Base-by-base conservation (phyloP, 2,888 invertebrate genomes). In the Drosophila parthenogenetica region DNA sequence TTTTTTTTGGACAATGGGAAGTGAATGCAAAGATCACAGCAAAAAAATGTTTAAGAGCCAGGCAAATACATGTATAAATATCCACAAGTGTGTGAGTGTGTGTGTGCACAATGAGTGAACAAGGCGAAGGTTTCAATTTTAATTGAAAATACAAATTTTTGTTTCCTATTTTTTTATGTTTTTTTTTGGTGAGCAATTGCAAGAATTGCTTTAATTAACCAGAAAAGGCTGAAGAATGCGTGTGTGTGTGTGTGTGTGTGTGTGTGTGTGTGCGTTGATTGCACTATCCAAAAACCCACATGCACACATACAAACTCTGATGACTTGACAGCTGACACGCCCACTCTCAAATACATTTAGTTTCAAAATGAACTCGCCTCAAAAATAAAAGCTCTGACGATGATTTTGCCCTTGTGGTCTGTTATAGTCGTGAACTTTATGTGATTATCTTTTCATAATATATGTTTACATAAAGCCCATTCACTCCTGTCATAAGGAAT, bases 1-100 rank as follows among this genome's bases (percentile, higher is more conserved):
- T n/a, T n/a, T n/a, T 79, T 65, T 71, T 69, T 82, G 55, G 74
- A 83, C 85, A 83, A 85, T 81, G 79, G 81, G 75, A 83, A 82
- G 81, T 85, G 81, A 83, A 82, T 74, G 85, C 79, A 81, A 74
- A 69, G 76, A 84, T 81, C 77, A 54, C 49, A 45, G 42, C 45
- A 37, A 61, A 46, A 61, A 45, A 16, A 39, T 11, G 13, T 25
- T 14, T 29, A 32, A 42, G n/a, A 22, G 46, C 19, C 50, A 48
- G 42, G 35, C 45, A 58, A 62, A 39, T 40, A 19, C 0, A 53
- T 19, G 40, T 46, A 7, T 46, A 0, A 2, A 14, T 3, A 22
- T 5, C 22, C 22, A 22, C 1, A 22, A 3, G 50, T 75, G 57
- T 64, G 60, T 60, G 50, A 60, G 29, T 69, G 69, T 66, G 13